Evolutionary conservation across 23 tunicate species (phyloP).

Genomic region (Oikopleura albicans): DNA sequence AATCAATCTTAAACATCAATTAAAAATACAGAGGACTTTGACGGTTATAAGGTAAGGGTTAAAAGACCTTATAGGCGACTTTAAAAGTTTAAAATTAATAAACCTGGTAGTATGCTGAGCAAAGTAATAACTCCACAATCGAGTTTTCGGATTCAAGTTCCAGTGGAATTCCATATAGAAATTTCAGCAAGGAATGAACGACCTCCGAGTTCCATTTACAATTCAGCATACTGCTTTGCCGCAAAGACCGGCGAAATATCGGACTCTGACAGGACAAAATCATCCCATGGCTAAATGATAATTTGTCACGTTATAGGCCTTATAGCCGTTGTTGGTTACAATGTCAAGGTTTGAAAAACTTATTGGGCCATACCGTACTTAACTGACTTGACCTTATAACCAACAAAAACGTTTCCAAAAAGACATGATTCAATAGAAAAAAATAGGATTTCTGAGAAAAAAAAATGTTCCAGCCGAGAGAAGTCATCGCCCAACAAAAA

Average conservation of each 20-base stretch:
- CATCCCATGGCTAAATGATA: constrained; percentile 15
- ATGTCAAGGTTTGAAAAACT: too few relatives aligned
- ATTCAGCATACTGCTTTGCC: not conserved
- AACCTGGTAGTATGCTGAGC: constrained; percentile 5
- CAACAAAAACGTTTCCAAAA: too few relatives aligned
- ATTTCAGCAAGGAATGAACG: not conserved
- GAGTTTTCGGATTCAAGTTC: not conserved
- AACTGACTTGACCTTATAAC: too few relatives aligned
- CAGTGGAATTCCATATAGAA: not conserved
- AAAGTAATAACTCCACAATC: not conserved
- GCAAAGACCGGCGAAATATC: not conserved
- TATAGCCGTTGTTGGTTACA: too few relatives aligned
- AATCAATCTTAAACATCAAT: not conserved
- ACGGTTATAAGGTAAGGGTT: too few relatives aligned
- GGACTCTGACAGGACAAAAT: constrained; percentile 4
- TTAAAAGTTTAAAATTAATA: not conserved
- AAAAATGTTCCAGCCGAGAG: too few relatives aligned
- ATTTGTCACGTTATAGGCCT: too few relatives aligned
- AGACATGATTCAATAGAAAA: too few relatives aligned
- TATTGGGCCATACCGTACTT: too few relatives aligned
- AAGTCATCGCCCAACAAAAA: too few relatives aligned
- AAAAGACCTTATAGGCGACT: too few relatives aligned
- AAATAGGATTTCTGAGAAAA: too few relatives aligned
- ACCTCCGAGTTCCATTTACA: constrained; percentile 5
- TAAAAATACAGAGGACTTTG: not conserved